phyloP scores from a whole-genome alignment of 53 echinoderm and acorn worm species.

The Luidia sarsii region DNA sequence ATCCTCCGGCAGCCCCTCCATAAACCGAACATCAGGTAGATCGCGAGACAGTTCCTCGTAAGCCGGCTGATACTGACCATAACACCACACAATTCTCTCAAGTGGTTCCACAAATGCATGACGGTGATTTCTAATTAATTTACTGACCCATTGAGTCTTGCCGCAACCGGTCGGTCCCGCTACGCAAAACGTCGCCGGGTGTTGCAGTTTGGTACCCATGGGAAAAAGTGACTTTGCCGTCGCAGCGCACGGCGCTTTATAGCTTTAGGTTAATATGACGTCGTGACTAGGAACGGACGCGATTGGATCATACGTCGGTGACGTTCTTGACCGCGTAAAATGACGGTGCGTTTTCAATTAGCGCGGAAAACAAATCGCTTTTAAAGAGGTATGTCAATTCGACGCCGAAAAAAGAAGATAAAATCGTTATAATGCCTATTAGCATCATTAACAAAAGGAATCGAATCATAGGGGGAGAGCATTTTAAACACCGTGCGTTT shows the following conservation, averaged over 20 bases:
- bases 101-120: conserved; percentile 44
- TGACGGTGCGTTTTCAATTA: background rate
- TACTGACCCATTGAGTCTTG: conserved; percentile 50
- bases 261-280: background rate
- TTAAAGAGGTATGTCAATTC: background rate
- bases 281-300: background rate
- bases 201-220: conserved; percentile 25
- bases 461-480: background rate
- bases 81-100: conserved; percentile 59
- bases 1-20: conserved; percentile 60
- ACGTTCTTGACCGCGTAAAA: background rate
- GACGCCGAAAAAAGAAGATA: background rate
- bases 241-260: background rate
- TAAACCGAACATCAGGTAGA: conserved; percentile 50
- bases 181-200: conserved; percentile 41
- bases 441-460: background rate
- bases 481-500: background rate
- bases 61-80: conserved; percentile 51
- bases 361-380: background rate
- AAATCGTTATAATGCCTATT: background rate
- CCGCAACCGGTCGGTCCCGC: conserved; percentile 57
- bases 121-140: conserved; percentile 47
- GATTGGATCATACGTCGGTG: background rate
- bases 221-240: too few relatives aligned
- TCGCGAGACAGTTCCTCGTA: conserved; percentile 36